Evolutionary conservation across 2,888 invertebrate genomes (phyloP), one percentile per base, ranked within the genome.

Genomic region (Osmoderma eremita): DNA sequence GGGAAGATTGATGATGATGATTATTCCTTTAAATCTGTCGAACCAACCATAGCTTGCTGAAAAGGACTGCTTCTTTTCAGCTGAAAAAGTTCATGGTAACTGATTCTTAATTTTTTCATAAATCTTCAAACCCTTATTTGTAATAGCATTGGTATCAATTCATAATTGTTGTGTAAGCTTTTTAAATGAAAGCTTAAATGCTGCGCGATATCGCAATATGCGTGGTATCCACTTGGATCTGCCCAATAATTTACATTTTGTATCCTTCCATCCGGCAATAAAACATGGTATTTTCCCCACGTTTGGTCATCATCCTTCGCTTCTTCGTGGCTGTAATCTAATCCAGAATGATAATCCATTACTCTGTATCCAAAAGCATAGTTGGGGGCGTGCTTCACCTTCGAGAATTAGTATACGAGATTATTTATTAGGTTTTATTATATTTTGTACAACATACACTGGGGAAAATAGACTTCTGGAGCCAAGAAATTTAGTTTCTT

Each of bases 181-280:
- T n/a, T 39, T 15, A 45, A 5, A 24, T 15, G 3, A n/a, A 48
- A 36, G 22, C 30, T 5, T 72, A 70, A 74, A 69, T 78, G 76
- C 20, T 75, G 74, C 15, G 75, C 79, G 18, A 75, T 72, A 65
- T 76, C 75, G 63, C 78, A 86, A 73, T 92, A 92, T 13, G 93
- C 93, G 77, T 91, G 91, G 80, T 88, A 93, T 5, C 93, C 93
- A 54, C 86, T 85, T 51, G 89, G 88, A 65, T 93, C 93, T 0
- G 91, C 93, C 73, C 88, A 88, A 81, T 94, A 94, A 69, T 88
- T 85, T 54, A 92, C 93, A 73, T 88, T 88, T 82, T 93, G 93
- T 77, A 91, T 83, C 71, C 92, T 85, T 30, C 93, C 93, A 81
- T 93, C 93, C 1, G 93, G 93, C 45, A 93, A 82, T 8, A 90